Conservation (phyloP, 2,888 invertebrate genomes). For the Homarus gammarus region DNA sequence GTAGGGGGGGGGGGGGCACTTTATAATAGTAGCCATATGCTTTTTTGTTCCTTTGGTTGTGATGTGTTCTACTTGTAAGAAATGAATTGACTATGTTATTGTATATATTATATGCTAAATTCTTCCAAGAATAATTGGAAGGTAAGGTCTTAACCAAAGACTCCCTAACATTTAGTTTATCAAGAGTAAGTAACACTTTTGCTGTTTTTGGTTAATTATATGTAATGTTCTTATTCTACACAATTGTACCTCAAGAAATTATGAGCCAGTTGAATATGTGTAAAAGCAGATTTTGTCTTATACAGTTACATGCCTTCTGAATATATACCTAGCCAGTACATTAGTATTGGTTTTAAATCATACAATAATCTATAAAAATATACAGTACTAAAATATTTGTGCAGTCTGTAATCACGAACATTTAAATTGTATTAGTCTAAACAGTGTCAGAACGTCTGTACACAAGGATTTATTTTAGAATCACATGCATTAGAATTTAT, state of each 20-base stretch:
- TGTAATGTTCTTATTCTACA: conserved; percentile 3
- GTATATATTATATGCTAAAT: conserved; percentile 33
- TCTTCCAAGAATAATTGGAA: conserved; percentile 28
- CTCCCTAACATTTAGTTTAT: not conserved
- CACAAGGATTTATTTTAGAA: not conserved
- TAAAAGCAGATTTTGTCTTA: conserved; percentile 4
- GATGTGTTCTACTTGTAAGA: conserved; percentile 40
- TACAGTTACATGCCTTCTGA: conserved; percentile 2
- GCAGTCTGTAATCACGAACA: not conserved
- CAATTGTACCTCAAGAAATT: conserved; percentile 23
- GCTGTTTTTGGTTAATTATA: not conserved
- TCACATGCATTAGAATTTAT: not conserved
- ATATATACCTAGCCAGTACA: not conserved
- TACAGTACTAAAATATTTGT: conserved; percentile 1
- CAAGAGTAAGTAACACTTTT: not conserved
- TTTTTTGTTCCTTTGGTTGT: conserved; percentile 44
- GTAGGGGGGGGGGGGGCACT: not conserved
- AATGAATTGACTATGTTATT: conserved; percentile 24
- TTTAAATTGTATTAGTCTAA: not conserved
- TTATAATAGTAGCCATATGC: not conserved
- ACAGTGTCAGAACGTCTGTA: not conserved
- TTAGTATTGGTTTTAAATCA: not conserved
- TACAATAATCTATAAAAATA: not conserved
- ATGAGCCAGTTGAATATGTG: conserved; percentile 14
- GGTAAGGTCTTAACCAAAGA: conserved; percentile 62